Evolutionary conservation across 2,888 invertebrate genomes (phyloP).

Genomic region (Barypeithes pellucidus): DNA sequence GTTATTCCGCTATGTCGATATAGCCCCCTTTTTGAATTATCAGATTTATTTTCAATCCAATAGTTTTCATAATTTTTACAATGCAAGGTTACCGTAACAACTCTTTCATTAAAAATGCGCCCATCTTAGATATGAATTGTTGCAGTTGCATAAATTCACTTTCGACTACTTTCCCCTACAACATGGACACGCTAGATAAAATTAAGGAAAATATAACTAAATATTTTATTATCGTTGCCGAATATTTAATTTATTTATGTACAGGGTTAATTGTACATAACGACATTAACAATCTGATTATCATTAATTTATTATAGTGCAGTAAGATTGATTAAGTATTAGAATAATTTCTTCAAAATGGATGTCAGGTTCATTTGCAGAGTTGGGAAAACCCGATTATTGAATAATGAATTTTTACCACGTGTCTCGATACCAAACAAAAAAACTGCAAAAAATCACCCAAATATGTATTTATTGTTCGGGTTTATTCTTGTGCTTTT

Average conservation of each 20-base stretch:
- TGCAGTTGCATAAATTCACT: neutral
- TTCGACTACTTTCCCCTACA: conserved; percentile 10
- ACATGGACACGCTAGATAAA: neutral
- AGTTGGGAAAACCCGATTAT: too few species aligned
- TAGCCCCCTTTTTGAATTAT: neutral
- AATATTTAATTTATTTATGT: neutral
- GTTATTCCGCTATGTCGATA: neutral
- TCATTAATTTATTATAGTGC: too few species aligned
- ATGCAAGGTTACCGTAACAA: neutral
- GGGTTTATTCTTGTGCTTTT: too few species aligned
- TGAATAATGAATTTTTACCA: too few species aligned
- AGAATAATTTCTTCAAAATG: too few species aligned
- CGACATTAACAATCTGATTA: too few species aligned
- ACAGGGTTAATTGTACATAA: too few species aligned
- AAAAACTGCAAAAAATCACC: too few species aligned
- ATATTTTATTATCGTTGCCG: neutral
- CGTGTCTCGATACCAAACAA: too few species aligned
- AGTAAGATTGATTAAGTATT: too few species aligned
- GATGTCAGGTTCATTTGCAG: too few species aligned
- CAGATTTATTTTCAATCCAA: conserved; percentile 4
- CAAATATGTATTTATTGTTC: too few species aligned
- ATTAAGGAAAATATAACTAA: neutral
- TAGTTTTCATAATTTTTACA: conserved; percentile 4
- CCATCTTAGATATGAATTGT: neutral
- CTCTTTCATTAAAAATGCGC: conserved; percentile 9